Evolutionary conservation across 2,888 invertebrate genomes (phyloP).

Genomic region (Allophyes oxyacanthae): DNA sequence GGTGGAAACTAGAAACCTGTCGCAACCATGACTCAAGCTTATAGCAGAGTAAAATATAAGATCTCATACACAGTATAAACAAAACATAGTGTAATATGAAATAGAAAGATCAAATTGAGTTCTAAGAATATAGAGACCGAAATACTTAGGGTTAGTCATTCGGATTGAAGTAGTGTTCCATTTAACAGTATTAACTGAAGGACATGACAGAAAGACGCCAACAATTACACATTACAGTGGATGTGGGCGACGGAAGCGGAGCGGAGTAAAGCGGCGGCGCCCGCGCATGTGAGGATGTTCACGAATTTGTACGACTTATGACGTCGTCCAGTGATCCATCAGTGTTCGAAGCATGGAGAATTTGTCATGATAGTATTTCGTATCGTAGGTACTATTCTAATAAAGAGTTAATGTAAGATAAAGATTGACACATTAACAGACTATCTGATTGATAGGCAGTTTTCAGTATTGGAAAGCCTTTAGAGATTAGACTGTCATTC

Average conservation of each 20-base stretch:
- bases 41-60: constrained; percentile 26
- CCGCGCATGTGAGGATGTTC: constrained; percentile 32
- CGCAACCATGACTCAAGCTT: constrained; percentile 28
- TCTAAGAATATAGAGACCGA: constrained; percentile 38
- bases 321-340: background rate
- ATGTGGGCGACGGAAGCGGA: constrained; percentile 68
- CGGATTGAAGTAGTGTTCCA: constrained; percentile 43
- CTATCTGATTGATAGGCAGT: background rate
- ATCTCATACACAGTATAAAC: constrained; percentile 31
- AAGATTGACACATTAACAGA: background rate
- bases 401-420: background rate
- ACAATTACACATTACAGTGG: constrained; percentile 62
- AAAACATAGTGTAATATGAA: constrained; percentile 17
- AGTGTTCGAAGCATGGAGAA: background rate
- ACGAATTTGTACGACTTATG: constrained; percentile 29
- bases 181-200: constrained; percentile 69
- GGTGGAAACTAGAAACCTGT: constrained; percentile 27
- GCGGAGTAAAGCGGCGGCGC: constrained; percentile 29
- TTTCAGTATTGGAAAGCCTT: no score
- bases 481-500: background rate
- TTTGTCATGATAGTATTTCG: background rate
- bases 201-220: constrained; percentile 64
- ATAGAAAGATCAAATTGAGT: constrained; percentile 31
- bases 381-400: background rate
- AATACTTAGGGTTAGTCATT: constrained; percentile 48